Percentiles rank a stretch among this genome's conserved stretches.
These are phyloP conservation scores for Nebria salina DNA, from an alignment of 2,888 invertebrate species.

Conservation along the genomic window DNA sequence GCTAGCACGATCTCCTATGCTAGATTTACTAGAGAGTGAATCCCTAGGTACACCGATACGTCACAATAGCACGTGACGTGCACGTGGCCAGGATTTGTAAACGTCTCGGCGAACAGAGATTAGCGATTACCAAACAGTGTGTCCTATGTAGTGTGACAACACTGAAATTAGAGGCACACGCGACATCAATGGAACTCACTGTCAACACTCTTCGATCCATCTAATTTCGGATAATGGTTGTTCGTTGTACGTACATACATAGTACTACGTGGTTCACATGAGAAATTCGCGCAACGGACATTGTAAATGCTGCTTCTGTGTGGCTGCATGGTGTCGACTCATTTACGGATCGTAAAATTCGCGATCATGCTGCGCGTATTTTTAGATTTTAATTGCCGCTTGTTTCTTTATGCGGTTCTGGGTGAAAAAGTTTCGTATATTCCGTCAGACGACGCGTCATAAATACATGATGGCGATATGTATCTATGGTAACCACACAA, in stretches of 20 bases:
- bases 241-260: constrained; percentile 2
- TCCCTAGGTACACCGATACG: constrained; percentile 23
- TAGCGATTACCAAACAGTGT: constrained; percentile 17
- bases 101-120: constrained; percentile 31
- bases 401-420: not conserved
- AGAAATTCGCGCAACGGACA: constrained; percentile 7
- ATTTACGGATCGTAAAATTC: constrained; percentile 19
- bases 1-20: not conserved
- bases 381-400: not conserved
- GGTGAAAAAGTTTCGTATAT: not conserved
- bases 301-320: constrained; percentile 3
- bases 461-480: not conserved
- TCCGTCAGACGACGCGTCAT: not conserved
- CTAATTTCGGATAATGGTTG: constrained; percentile 16
- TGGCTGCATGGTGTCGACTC: constrained; percentile 7
- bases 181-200: constrained; percentile 20
- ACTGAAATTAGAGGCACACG: constrained; percentile 15
- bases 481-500: not conserved
- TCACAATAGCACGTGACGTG: constrained; percentile 30
- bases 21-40: not conserved
- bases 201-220: constrained; percentile 13
- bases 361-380: not conserved
- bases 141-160: not conserved
- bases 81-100: constrained; percentile 37
- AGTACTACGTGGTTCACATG: not conserved